Base-by-base conservation (phyloP, 2,797 vertebrate species). In the Typhlichthys subterraneus region DNA sequence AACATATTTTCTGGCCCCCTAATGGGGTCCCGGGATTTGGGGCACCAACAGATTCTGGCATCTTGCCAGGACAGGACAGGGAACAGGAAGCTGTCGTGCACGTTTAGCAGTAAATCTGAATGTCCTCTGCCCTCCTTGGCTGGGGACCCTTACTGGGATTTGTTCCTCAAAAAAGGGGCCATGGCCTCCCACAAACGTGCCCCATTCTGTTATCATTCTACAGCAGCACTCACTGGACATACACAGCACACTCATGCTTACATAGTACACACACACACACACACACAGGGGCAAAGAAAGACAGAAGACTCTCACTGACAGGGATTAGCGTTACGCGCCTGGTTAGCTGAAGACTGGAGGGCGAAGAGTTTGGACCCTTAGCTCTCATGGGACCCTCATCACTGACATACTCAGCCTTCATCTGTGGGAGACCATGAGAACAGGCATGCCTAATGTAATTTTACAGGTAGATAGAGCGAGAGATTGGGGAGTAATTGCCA, bases 361-460 rank as follows among this genome's bases (percentile, higher is more conserved):
- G 72, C 38, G 66, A 64, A 33, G 53, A 67, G 75, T 81, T 65
- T 73, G 73, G 83, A 85, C 82, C 70, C 59, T 13, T 15, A 77
- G 70, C 72, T 85, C 90, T 88, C 85, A 4, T 45, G 85, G 84
- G 90, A 69, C 45, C 76, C 76, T 82, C 86, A 82, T 89, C 85
- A 79, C 73, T 1, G 53, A 76, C 74, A 72, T 72, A 83, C 77
- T 62, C 77, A 79, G 73, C 69, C 82, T 84, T 86, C 87, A 79
- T 83, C 79, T 77, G 83, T 70, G 77, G 84, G 81, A 75, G 84
- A 85, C 74, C 86, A 80, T 90, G 89, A 81, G 85, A 83, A 90
- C 79, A 90, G 87, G 88, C 90, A 92, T 92, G 89, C 89, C 92
- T 90, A 93, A 93, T 91, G 85, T 88, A 87, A 91, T 93, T 93